A percentile compares a stretch with the other conserved stretches of the same genome.
Conservation (phyloP, 2,888 invertebrate genomes). For the Rhagophthalmus giganteus region DNA sequence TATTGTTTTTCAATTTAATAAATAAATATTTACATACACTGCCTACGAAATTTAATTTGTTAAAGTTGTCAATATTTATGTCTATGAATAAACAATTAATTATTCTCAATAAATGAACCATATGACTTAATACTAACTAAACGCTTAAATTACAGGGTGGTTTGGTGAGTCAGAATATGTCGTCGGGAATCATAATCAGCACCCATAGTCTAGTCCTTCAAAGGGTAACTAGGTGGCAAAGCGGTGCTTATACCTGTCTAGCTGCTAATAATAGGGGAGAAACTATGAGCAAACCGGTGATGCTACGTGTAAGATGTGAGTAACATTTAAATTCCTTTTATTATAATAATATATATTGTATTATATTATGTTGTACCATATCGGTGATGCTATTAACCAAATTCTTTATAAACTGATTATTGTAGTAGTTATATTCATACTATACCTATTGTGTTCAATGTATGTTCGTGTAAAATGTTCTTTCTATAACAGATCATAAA, state of each 20-base stretch:
- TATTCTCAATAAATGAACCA: too few species aligned
- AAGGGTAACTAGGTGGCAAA: constrained; percentile 78
- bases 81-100: too few species aligned
- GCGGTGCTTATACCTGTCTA: constrained; percentile 82
- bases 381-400: too few species aligned
- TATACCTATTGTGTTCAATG: too few species aligned
- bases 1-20: neutral
- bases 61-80: too few species aligned
- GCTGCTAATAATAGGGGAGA: constrained; percentile 83
- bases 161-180: constrained; percentile 77
- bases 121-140: constrained; percentile 13
- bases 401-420: too few species aligned
- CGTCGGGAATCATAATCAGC: constrained; percentile 83
- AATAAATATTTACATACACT: constrained; percentile 2
- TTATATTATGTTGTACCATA: too few species aligned
- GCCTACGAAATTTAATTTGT: too few species aligned
- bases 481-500: too few species aligned
- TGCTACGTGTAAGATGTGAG: constrained; percentile 83
- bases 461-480: too few species aligned
- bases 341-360: too few species aligned
- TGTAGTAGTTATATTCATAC: too few species aligned
- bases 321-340: constrained; percentile 40
- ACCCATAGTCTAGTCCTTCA: constrained; percentile 86
- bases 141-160: constrained; percentile 63
- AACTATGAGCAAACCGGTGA: constrained; percentile 75